Base-by-base conservation (phyloP, 2,113 vertebrate genomes). In the Phalacrocorax aristotelis region DNA sequence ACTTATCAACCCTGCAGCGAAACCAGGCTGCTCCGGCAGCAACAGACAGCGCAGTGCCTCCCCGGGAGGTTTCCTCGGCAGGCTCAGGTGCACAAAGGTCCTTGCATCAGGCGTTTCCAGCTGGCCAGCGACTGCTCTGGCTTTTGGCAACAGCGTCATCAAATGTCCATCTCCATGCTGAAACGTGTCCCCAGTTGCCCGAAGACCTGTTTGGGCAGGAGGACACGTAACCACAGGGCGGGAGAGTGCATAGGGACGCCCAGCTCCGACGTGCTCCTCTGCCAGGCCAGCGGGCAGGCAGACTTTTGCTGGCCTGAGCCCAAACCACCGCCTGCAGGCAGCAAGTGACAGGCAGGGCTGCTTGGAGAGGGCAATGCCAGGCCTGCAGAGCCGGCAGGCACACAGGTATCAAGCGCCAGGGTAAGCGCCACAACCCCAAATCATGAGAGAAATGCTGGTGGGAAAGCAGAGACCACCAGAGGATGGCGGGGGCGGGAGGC, bases 291-390 rank as follows among this genome's bases (percentile, higher is more conserved):
- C 5, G 3, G 69, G 32, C 38, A 9, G 13, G 58, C 48, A 10
- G 29, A 11, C 3, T 42, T 58, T 8, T 1, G 21, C 55, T 54
- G n/a, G 23, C n/a, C 48, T 3, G 5, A 30, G 51, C 51, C 79
- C 70, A 52, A 60, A 18, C 44, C 16, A 1, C 57, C 21, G 40
- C 49, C 42, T 3, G 19, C 21, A 29, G 62, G 77, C 34, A 42
- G 51, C 2, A 0, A 0, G 62, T 2, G 22, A 19, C 26, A 14
- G 44, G 44, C 44, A 46, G 44, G 5, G 30, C 46, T 42, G 29
- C 51, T 87, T 5, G 0, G 11, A 54, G 13, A 69, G 6, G 54
- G 49, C 23, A 48, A 19, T 0, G 7, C 34, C 46, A 22, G 51
- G 40, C 27, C 57, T 26, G 42, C 27, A 12, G 38, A 51, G 36